These are phyloP conservation scores for Drosophila mulleri DNA, from an alignment of 2,888 invertebrate genomes.

Conservation along the genomic window DNA sequence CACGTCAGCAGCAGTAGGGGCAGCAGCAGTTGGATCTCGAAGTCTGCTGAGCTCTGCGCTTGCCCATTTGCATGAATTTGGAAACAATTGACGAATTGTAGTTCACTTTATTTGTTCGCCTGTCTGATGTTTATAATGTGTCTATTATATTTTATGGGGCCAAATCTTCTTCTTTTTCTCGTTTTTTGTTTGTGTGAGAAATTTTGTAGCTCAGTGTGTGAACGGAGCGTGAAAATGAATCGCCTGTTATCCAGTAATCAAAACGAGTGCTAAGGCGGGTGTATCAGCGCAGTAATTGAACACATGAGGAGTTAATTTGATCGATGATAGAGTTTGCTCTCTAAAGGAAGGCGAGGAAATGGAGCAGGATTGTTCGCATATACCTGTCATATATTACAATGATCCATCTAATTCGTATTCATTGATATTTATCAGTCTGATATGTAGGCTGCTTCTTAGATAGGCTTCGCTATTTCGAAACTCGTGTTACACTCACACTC, in stretches of 20 bases:
- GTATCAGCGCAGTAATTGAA: neutral
- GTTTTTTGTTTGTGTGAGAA: constrained; percentile 65
- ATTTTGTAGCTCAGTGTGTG: constrained; percentile 62
- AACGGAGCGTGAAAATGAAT: constrained; percentile 65
- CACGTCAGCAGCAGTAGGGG: neutral
- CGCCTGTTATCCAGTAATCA: constrained; percentile 20
- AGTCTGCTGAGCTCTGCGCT: constrained; percentile 16
- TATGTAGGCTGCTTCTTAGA: no score
- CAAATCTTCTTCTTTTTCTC: constrained; percentile 24
- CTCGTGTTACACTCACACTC: no score
- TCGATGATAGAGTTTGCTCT: neutral
- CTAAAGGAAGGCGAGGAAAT: neutral
- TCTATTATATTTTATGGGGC: constrained; percentile 69
- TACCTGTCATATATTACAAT: no score
- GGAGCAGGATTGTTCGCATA: neutral
- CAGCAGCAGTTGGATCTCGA: constrained; percentile 4
- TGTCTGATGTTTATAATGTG: constrained; percentile 69
- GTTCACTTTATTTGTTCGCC: constrained; percentile 61
- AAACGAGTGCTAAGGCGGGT: neutral
- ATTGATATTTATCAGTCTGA: no score
- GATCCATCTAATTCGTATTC: no score
- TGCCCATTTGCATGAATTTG: constrained; percentile 77
- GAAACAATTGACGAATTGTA: constrained; percentile 80
- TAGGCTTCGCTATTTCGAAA: no score
- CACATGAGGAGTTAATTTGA: no score